phyloP scores from a whole-genome alignment of 2,888 invertebrate species.

The Drosophila barbarae region DNA sequence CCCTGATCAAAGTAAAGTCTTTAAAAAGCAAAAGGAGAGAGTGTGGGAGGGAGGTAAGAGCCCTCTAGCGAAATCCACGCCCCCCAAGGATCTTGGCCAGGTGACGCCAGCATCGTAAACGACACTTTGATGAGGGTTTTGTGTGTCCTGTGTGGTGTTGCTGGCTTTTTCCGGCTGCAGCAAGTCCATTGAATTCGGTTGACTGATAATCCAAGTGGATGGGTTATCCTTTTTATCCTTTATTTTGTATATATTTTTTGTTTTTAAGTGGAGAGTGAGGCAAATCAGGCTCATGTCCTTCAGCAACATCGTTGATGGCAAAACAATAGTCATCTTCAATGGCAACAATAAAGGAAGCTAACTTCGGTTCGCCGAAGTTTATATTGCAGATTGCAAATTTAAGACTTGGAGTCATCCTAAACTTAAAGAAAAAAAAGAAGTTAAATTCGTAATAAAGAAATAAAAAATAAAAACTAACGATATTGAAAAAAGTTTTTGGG shows the following conservation, averaged over 20 bases:
- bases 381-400: too few relatives aligned
- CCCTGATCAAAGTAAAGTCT: slow-evolving; percentile 58
- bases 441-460: too few relatives aligned
- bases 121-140: slow-evolving; percentile 53
- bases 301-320: slow-evolving; percentile 1
- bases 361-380: too few relatives aligned
- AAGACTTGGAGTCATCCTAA: too few relatives aligned
- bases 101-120: slow-evolving; percentile 48
- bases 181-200: slow-evolving; percentile 23
- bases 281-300: slow-evolving; percentile 11
- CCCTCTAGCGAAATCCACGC: slow-evolving; percentile 19
- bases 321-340: slow-evolving; percentile 22
- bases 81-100: slow-evolving; percentile 22
- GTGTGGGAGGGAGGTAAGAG: background rate
- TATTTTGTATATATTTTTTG: background rate
- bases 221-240: background rate
- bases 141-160: slow-evolving; percentile 9
- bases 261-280: too few relatives aligned
- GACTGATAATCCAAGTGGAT: slow-evolving; percentile 20
- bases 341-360: too few relatives aligned
- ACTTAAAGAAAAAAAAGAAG: too few relatives aligned
- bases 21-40: background rate
- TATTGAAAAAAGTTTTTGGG: too few relatives aligned
- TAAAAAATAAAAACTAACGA: too few relatives aligned
- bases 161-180: background rate